phyloP scores from a whole-genome alignment of 2,888 invertebrate species.

The Synanthedon vespiformis region DNA sequence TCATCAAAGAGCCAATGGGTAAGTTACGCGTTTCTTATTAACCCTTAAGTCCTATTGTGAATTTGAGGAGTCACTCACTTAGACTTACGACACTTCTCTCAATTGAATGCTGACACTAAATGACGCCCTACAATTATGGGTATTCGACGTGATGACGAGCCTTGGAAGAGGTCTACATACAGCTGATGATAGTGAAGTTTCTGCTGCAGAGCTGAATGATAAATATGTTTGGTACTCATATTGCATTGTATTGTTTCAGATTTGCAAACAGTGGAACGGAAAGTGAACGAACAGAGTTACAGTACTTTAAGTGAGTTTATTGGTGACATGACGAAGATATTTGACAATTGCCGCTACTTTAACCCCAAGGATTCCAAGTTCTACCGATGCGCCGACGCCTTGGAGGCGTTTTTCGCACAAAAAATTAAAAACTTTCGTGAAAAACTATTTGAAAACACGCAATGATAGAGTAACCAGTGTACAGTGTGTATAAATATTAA shows the following conservation, averaged over 20 bases:
- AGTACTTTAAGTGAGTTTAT: conserved; percentile 93
- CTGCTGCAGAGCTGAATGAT: too few relatives aligned
- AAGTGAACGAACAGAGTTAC: conserved; percentile 86
- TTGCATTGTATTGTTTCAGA: conserved; percentile 72
- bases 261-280: conserved; percentile 90
- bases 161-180: too few relatives aligned
- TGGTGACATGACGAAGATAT: conserved; percentile 97
- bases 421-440: conserved; percentile 91
- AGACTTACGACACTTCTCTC: too few relatives aligned
- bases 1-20: conserved; percentile 97
- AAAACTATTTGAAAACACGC: conserved; percentile 78
- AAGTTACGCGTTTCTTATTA: conserved; percentile 30
- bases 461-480: conserved; percentile 53
- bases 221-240: too few relatives aligned
- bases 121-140: background rate
- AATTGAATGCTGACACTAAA: too few relatives aligned
- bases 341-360: conserved; percentile 98
- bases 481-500: conserved; percentile 23
- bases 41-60: too few relatives aligned
- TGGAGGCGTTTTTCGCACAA: conserved; percentile 95
- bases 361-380: conserved; percentile 96
- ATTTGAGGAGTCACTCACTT: too few relatives aligned
- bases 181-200: too few relatives aligned
- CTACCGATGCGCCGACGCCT: conserved; percentile 94
- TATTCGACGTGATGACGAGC: too few relatives aligned